Evolutionary conservation across 2,888 invertebrate genomes (phyloP).

Genomic region (Anoncus sp.): DNA sequence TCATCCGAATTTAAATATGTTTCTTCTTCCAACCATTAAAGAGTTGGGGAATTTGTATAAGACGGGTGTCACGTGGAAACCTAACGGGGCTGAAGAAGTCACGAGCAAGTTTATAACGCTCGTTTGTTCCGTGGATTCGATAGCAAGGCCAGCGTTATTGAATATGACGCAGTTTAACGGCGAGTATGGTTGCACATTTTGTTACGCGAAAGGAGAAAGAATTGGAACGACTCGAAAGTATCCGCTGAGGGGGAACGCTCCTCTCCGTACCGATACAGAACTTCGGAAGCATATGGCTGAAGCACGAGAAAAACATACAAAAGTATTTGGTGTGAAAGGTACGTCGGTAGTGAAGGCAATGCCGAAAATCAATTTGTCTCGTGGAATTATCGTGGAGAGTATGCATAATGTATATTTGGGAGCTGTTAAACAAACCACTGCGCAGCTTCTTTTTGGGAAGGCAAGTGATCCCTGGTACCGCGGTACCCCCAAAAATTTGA

Average conservation of each 20-base stretch:
- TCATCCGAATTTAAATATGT: conserved; percentile 22
- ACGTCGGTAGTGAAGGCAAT: background rate
- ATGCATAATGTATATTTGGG: conserved; percentile 17
- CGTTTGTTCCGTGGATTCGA: conserved; percentile 47
- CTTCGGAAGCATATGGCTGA: conserved; percentile 17
- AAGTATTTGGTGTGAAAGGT: conserved; percentile 1
- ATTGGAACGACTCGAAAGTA: background rate
- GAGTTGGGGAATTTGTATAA: conserved; percentile 17
- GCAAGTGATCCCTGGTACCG: conserved; percentile 20
- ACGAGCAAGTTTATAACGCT: conserved; percentile 26
- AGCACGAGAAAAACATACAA: conserved; percentile 3
- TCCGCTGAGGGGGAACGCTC: background rate
- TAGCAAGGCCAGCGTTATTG: conserved; percentile 44
- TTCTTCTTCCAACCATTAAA: conserved; percentile 15
- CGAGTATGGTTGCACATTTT: conserved; percentile 15
- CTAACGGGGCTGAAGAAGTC: background rate
- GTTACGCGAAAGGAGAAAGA: background rate
- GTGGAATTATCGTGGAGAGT: conserved; percentile 13
- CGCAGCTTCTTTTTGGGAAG: background rate
- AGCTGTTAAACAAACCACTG: background rate
- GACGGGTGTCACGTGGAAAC: conserved; percentile 37
- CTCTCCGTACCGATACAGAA: background rate
- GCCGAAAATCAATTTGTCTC: background rate
- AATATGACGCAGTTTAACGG: conserved; percentile 40
- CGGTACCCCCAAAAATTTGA: conserved; percentile 34